Conservation (phyloP, 2,888 invertebrate genomes). For the Caenorhabditis auriculariae region DNA sequence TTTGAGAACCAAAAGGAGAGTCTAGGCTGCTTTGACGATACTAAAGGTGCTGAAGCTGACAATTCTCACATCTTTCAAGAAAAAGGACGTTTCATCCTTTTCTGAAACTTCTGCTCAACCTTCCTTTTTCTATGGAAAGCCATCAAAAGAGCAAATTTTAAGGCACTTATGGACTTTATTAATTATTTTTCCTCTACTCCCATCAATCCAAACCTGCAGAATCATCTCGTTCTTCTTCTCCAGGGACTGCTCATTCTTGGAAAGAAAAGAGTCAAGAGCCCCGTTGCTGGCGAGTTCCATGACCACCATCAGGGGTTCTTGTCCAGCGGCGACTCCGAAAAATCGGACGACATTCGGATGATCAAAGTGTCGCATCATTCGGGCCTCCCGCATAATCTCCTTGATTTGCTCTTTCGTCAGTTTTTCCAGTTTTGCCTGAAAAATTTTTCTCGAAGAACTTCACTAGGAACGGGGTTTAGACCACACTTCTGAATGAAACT, state of each 20-base stretch:
- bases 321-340: conserved; percentile 41
- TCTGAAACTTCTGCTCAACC: too few relatives aligned
- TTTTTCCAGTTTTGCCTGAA: conserved; percentile 40
- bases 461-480: conserved; percentile 19
- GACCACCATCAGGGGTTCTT: conserved; percentile 47
- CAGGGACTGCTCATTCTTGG: conserved; percentile 26
- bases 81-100: too few relatives aligned
- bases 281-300: conserved; percentile 45
- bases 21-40: too few relatives aligned
- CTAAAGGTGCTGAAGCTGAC: too few relatives aligned
- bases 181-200: too few relatives aligned
- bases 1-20: too few relatives aligned
- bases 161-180: too few relatives aligned
- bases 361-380: conserved; percentile 40
- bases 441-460: too few relatives aligned
- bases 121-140: too few relatives aligned
- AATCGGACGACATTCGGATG: conserved; percentile 45
- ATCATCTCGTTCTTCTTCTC: conserved; percentile 40
- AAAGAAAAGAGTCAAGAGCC: conserved; percentile 39
- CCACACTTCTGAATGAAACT: too few relatives aligned
- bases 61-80: too few relatives aligned
- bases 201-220: conserved; percentile 15
- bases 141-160: too few relatives aligned
- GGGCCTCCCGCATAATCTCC: conserved; percentile 45
- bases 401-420: conserved; percentile 48